These are phyloP conservation scores for Choristoneura rosaceana DNA, from an alignment of 2,888 invertebrate genomes.

Conservation along the genomic window DNA sequence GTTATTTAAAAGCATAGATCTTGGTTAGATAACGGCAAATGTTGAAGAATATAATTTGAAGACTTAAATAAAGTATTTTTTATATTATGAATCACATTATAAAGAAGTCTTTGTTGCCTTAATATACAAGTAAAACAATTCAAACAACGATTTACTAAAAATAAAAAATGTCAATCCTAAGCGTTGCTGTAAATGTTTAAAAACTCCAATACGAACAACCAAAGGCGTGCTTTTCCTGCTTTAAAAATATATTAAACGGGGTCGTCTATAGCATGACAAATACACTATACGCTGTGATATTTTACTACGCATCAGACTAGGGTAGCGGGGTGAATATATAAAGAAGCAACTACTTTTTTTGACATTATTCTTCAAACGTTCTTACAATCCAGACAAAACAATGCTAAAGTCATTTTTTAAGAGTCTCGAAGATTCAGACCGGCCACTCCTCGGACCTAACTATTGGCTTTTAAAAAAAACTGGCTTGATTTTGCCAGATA, in stretches of 20 bases:
- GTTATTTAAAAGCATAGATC: too few species aligned
- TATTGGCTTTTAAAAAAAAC: slow-evolving; percentile 64
- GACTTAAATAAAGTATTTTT: too few species aligned
- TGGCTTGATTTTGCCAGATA: slow-evolving; percentile 66
- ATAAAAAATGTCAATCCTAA: neutral
- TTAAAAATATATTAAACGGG: slow-evolving; percentile 22
- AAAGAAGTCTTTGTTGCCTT: too few species aligned
- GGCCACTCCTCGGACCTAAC: slow-evolving; percentile 69
- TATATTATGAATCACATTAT: too few species aligned
- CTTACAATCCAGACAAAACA: slow-evolving; percentile 27
- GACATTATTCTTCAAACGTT: slow-evolving; percentile 35
- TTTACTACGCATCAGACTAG: slow-evolving; percentile 15
- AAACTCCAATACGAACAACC: neutral
- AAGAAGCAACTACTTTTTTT: slow-evolving; percentile 8
- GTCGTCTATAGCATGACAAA: slow-evolving; percentile 10
- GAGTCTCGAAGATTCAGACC: slow-evolving; percentile 61
- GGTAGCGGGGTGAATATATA: slow-evolving; percentile 44
- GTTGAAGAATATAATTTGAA: too few species aligned
- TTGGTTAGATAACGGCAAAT: too few species aligned
- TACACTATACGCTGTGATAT: slow-evolving; percentile 17
- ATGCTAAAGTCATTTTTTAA: slow-evolving; percentile 58
- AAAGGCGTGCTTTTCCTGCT: neutral
- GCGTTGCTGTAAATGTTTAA: neutral
- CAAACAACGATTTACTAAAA: neutral
- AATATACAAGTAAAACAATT: neutral